Base-by-base conservation (phyloP, 2,888 invertebrate species). In the Hypomecis atomaria region DNA sequence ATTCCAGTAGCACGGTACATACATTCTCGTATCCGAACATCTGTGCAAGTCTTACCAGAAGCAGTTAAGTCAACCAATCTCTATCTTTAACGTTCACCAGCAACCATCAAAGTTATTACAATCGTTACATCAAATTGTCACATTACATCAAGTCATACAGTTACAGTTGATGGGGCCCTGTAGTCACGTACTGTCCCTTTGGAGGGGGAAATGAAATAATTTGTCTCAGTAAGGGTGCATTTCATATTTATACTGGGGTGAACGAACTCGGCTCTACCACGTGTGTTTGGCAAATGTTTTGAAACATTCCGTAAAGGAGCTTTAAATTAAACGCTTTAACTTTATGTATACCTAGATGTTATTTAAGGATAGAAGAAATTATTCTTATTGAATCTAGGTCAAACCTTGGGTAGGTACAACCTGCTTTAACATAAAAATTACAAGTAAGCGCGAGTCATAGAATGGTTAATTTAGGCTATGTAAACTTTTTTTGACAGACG, bases 181-280 rank as follows among this genome's bases (percentile, higher is more conserved):
- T 84, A 88, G 88, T 85, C 91, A 90, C 90, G 90, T 90, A 84
- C 82, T 81, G 71, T 79, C 84, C 87, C 88, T 89, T 85, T 85
- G 84, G 81, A 85, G 84, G 83, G 86, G 92, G 91, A 92, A 92
- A 92, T 92, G 92, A 92, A 92, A 92, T 90, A 90, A 92, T 92
- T 92, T 92, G 91, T 92, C 92, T 89, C 84, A 80, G 84, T 81
- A 78, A 86, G 92, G 92, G 92, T 91, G 92, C 89, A 91, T 91
- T 90, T 90, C 89, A 89, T 91, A 92, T 90, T 88, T 86, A 79
- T 81, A 81, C 74, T 73, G 70, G 84, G 91, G 86, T 89, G 87
- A 90, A 88, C 74, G 89, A 88, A 84, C 88, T 73, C 61, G 40
- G n/a, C 37, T 53, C 13, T 50, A 42, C 57, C 66, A 63, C 66